These are phyloP conservation scores for Diacarnus erythraeanus DNA, from an alignment of 37 sponge, comb jelly and placozoan species.

Conservation along the genomic window DNA sequence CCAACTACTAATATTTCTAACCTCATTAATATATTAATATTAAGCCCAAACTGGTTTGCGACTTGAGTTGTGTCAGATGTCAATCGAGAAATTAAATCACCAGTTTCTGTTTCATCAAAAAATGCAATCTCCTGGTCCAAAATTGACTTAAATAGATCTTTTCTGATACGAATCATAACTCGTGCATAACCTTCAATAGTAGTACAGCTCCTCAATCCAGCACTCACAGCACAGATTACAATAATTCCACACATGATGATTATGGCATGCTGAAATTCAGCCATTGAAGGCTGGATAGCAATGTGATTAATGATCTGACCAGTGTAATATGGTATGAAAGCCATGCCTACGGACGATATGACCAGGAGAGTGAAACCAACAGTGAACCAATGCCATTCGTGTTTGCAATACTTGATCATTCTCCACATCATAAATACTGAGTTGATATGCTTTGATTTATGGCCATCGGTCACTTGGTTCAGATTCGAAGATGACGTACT, in stretches of 20 bases:
- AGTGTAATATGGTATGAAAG: slow-evolving; percentile 42
- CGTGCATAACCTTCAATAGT: slow-evolving; percentile 20
- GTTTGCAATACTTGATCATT: slow-evolving; percentile 21
- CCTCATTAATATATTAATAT: slow-evolving; percentile 49
- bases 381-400: slow-evolving; percentile 17
- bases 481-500: no score
- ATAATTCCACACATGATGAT: slow-evolving; percentile 31
- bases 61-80: slow-evolving; percentile 60
- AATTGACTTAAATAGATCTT: slow-evolving; percentile 38
- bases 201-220: slow-evolving; percentile 5
- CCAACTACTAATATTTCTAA: not conserved
- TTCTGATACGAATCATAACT: slow-evolving; percentile 49
- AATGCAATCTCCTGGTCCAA: slow-evolving; percentile 57
- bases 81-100: slow-evolving; percentile 53
- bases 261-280: slow-evolving; percentile 46
- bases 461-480: no score
- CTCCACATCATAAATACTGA: not conserved
- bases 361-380: slow-evolving; percentile 42
- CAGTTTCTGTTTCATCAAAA: slow-evolving; percentile 57
- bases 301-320: slow-evolving; percentile 64
- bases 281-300: slow-evolving; percentile 11
- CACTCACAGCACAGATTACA: slow-evolving; percentile 10
- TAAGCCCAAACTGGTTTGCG: slow-evolving; percentile 43
- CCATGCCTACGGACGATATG: slow-evolving; percentile 19
- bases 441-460: not conserved